These are phyloP conservation scores for Erebia epiphron DNA, from an alignment of 2,888 invertebrate genomes.

Conservation along the genomic window DNA sequence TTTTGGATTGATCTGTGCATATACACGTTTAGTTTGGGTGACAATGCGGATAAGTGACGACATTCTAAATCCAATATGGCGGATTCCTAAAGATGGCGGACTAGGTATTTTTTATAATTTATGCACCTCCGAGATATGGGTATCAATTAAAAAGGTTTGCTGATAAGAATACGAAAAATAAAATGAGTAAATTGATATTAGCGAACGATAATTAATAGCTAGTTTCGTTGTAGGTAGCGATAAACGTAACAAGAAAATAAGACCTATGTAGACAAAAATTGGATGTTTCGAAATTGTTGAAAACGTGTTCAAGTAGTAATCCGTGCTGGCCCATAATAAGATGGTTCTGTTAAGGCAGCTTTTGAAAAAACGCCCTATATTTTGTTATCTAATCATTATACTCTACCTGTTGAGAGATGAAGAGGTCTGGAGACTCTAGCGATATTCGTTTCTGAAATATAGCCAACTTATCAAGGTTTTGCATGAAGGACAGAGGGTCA, in stretches of 20 bases:
- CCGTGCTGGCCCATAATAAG: constrained; percentile 78
- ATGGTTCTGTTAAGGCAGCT: constrained; percentile 55
- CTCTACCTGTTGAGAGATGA: constrained; percentile 33
- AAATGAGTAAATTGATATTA: too few species aligned
- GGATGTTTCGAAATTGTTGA: constrained; percentile 65
- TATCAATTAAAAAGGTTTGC: too few species aligned
- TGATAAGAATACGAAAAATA: too few species aligned
- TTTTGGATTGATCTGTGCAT: too few species aligned
- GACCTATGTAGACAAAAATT: constrained; percentile 28
- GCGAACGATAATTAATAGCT: too few species aligned
- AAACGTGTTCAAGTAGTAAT: constrained; percentile 76
- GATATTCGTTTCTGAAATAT: constrained; percentile 17
- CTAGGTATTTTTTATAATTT: too few species aligned
- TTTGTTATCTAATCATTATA: constrained; percentile 60
- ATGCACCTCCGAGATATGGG: too few species aligned
- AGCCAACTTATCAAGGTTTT: constrained; percentile 6
- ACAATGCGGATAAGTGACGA: too few species aligned
- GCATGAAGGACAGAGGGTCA: background rate
- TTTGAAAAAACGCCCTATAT: constrained; percentile 52
- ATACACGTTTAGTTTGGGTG: too few species aligned
- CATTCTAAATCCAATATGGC: too few species aligned
- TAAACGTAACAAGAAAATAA: background rate
- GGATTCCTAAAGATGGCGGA: too few species aligned
- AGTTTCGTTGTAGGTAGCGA: too few species aligned
- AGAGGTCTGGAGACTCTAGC: constrained; percentile 26